Base-by-base conservation (phyloP, 2,113 vertebrate genomes). In the Laticauda colubrina region DNA sequence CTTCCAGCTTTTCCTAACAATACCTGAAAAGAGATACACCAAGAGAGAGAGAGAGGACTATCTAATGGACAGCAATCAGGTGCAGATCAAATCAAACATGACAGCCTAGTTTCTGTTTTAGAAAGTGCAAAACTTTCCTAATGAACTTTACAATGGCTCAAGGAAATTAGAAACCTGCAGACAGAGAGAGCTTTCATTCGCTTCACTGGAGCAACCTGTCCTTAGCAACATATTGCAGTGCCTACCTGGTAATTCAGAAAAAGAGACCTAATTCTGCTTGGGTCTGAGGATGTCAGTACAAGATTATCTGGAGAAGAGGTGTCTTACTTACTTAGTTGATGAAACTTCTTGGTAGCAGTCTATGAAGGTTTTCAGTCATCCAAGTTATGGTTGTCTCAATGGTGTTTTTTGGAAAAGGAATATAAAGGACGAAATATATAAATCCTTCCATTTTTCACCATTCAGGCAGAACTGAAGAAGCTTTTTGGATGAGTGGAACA, bases 101-200 rank as follows among this genome's bases (percentile, higher is more conserved):
- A 12, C 26, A 94, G 48, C 56, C 91, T 93, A 23, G 7, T 95
- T 96, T 95, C 29, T 14, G 88, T 48, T 56, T 18, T 59, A 64
- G 90, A 96, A 94, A 92, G 64, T 92, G 45, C 75, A 56, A 95
- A 89, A 92, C 29, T 96, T 97, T 88, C 43, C 87, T 96, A 95
- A 94, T 87, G n/a, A 0, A 93, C 87, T 94, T 96, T 93, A 94
- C 57, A 87, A 86, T 10, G 95, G 48, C 69, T 0, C 11, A 75
- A 51, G 81, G 48, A 97, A 96, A 95, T 94, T 93, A 94, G 85
- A 97, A 96, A 96, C 96, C 8, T 0, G 21, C 57, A 93, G 56
- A 10, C 93, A 3, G 4, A 29, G 93, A 94, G 24, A 57, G 20
- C 57, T 88, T 88, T 88, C 54, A 39, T 92, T 23, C 7, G 11